A percentile compares a stretch with the other conserved stretches of the same genome.
Evolutionary conservation across 2,888 invertebrate species (phyloP).

Genomic region (Thysanoteuthis rhombus): DNA sequence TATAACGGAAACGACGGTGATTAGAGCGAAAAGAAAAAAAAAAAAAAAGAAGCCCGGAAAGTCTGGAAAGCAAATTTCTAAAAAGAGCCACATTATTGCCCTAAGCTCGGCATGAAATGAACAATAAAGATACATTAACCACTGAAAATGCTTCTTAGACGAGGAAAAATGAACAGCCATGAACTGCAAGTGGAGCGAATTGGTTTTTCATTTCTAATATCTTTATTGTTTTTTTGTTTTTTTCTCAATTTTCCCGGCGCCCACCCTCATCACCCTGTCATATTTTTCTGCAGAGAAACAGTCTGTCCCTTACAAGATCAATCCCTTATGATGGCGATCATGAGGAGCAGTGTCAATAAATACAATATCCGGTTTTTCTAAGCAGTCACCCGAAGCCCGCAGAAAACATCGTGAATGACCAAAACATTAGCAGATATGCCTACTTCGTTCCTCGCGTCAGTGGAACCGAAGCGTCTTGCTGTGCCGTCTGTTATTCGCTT

Average conservation of each 20-base stretch:
- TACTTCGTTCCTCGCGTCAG: background rate
- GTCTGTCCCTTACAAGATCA: background rate
- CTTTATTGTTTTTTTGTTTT: background rate
- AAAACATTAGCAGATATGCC: background rate
- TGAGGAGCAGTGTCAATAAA: background rate
- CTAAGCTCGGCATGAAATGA: background rate
- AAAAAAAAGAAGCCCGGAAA: too few relatives aligned
- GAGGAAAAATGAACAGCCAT: background rate
- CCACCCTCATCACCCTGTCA: too few relatives aligned
- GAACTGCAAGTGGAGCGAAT: background rate
- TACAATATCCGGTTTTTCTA: background rate
- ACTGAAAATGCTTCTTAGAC: background rate
- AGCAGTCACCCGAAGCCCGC: background rate
- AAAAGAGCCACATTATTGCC: too few relatives aligned
- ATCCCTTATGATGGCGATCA: background rate
- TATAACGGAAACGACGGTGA: too few relatives aligned
- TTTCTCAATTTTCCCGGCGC: background rate
- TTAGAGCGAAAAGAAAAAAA: too few relatives aligned
- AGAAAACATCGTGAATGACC: background rate
- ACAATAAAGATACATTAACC: background rate
- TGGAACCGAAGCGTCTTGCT: background rate
- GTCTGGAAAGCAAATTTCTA: too few relatives aligned
- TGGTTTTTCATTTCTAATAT: background rate
- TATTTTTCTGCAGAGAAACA: too few relatives aligned
- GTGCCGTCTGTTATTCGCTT: background rate